Evolutionary conservation across 2,797 vertebrate species (phyloP).

Genomic region (Rhynchonycteris naso): DNA sequence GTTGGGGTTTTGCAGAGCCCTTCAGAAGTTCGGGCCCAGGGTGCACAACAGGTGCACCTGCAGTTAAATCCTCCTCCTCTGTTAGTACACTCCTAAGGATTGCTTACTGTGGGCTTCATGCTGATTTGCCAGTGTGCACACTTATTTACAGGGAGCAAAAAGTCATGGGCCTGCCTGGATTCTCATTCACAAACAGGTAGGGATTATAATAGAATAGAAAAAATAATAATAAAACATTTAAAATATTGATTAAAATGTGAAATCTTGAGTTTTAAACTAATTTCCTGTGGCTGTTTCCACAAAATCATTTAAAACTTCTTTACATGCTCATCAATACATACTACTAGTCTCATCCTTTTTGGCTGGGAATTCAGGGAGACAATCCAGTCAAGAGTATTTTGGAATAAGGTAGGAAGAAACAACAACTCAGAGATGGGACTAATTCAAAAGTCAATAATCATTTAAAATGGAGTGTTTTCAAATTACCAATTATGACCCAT

Average conservation of each 20-base stretch:
- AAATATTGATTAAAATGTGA: constrained; percentile 34
- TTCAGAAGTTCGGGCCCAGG: too few species aligned
- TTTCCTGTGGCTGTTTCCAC: constrained; percentile 15
- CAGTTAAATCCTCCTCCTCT: too few species aligned
- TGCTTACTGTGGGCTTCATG: neutral
- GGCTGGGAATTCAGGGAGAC: constrained; percentile 38
- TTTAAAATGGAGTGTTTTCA: constrained; percentile 59
- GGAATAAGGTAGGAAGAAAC: constrained; percentile 41
- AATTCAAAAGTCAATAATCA: constrained; percentile 66
- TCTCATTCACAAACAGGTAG: neutral
- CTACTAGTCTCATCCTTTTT: neutral
- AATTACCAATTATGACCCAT: constrained; percentile 62
- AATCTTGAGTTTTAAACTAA: neutral
- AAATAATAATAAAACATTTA: neutral
- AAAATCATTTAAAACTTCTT: constrained; percentile 33
- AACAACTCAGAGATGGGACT: neutral
- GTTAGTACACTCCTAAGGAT: neutral
- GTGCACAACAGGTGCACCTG: too few species aligned
- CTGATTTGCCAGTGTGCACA: neutral
- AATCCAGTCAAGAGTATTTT: constrained; percentile 17
- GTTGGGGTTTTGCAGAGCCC: too few species aligned
- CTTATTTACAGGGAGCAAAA: neutral
- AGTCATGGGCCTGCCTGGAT: neutral
- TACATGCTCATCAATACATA: neutral
- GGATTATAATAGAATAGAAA: neutral